Conservation (phyloP, 92 coral and sea anemone genomes). For the Phymanthus crucifer region DNA sequence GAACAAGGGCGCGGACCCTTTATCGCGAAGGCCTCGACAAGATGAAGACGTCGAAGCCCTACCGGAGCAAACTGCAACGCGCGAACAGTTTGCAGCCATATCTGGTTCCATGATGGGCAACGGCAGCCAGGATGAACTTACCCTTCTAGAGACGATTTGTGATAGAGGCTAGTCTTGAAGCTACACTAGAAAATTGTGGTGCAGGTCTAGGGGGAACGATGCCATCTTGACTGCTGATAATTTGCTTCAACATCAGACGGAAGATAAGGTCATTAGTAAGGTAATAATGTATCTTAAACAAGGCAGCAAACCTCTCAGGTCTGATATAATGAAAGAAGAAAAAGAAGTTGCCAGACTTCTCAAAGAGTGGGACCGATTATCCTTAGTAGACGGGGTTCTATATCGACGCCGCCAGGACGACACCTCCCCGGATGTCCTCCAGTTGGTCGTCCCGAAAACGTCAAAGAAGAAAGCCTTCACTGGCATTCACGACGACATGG, state of each 20-base stretch:
- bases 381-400: not conserved
- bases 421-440: not conserved
- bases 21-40: conserved; percentile 28
- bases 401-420: not conserved
- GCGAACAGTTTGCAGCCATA: not conserved
- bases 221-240: not conserved
- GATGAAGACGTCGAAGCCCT: not conserved
- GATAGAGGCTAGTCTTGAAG: not conserved
- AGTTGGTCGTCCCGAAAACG: not conserved
- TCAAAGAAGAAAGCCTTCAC: not conserved
- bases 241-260: not conserved
- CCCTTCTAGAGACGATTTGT: too few species aligned
- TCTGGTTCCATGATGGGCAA: not conserved
- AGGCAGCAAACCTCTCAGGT: not conserved
- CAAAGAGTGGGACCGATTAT: not conserved
- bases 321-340: not conserved
- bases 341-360: not conserved
- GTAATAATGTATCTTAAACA: not conserved
- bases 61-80: too few species aligned
- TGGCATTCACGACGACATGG: conserved; percentile 5
- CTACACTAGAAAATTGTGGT: not conserved
- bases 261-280: not conserved
- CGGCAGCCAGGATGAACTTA: too few species aligned
- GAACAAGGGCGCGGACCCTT: conserved; percentile 24
- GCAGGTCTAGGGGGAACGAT: too few species aligned